A percentile compares a stretch with the other conserved stretches of the same genome.
phyloP scores from a whole-genome alignment of 2,113 vertebrate species.

The Fregetta grallaria region DNA sequence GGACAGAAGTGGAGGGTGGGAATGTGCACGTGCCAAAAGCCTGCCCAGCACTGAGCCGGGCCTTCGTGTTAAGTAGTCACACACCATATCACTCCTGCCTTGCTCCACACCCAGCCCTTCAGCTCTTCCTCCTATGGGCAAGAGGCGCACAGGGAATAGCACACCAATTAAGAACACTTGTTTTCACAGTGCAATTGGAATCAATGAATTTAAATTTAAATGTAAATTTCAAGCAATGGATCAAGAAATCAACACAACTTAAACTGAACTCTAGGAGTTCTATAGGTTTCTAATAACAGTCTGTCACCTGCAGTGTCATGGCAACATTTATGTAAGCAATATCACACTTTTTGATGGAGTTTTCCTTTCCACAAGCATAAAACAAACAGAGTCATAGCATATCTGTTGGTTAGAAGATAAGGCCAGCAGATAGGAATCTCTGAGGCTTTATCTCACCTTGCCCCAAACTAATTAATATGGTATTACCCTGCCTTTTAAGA shows the following conservation, averaged over 20 bases:
- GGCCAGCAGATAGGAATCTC: background rate
- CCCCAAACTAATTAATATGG: background rate
- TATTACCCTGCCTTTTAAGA: background rate
- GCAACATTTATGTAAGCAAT: background rate
- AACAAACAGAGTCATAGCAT: background rate
- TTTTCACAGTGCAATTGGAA: background rate
- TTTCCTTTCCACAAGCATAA: background rate
- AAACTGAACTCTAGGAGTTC: background rate
- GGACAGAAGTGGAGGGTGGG: background rate
- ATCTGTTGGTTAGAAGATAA: background rate
- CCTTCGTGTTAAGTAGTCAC: background rate
- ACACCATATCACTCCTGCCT: fast-evolving
- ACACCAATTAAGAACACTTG: background rate
- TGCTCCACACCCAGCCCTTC: background rate
- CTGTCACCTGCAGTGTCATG: background rate
- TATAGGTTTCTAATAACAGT: background rate
- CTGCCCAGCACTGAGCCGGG: background rate
- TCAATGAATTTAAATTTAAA: background rate
- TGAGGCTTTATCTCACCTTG: background rate
- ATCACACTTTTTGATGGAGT: background rate
- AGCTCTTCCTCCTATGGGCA: background rate
- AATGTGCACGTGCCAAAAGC: fast-evolving
- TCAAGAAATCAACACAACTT: background rate
- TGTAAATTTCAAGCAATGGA: background rate
- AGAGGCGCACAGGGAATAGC: background rate